Percentiles rank a stretch among this genome's conserved stretches.
Conservation (phyloP, 53 echinoderm and acorn worm genomes). For the Zoroaster sp. region DNA sequence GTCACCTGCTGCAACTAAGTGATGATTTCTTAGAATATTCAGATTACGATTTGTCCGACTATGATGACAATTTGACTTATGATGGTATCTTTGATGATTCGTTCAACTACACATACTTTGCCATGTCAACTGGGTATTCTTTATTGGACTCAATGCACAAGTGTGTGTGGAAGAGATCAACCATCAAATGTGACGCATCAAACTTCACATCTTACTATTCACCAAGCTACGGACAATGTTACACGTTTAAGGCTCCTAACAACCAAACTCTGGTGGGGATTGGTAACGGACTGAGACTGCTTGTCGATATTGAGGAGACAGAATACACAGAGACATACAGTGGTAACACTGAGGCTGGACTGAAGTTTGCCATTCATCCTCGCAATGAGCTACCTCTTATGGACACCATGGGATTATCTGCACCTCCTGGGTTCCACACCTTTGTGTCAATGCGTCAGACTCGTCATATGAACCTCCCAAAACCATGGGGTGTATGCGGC, state of each 20-base stretch:
- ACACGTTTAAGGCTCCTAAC: not conserved
- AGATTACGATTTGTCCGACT: not conserved
- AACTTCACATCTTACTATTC: constrained; percentile 2
- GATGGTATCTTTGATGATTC: not conserved
- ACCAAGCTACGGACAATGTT: constrained; percentile 28
- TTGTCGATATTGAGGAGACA: constrained; percentile 13
- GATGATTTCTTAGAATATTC: not conserved
- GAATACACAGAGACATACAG: constrained; percentile 3
- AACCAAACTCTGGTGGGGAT: constrained; percentile 7
- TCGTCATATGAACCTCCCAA: not conserved
- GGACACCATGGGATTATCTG: constrained; percentile 20
- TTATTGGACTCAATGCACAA: not conserved
- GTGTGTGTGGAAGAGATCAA: constrained; percentile 15
- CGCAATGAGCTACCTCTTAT: not conserved
- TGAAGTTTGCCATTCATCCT: constrained; percentile 27
- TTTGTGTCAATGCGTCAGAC: constrained; percentile 17
- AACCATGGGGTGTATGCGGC: constrained; percentile 39
- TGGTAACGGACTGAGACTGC: constrained; percentile 18
- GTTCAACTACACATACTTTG: not conserved
- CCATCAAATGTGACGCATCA: not conserved
- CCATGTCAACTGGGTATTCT: not conserved
- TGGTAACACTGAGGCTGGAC: not conserved
- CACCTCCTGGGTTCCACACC: constrained; percentile 45
- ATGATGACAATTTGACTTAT: not conserved
- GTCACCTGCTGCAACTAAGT: not conserved